Conservation (phyloP, 2,888 invertebrate species). For the Sminthurinus aureus region DNA sequence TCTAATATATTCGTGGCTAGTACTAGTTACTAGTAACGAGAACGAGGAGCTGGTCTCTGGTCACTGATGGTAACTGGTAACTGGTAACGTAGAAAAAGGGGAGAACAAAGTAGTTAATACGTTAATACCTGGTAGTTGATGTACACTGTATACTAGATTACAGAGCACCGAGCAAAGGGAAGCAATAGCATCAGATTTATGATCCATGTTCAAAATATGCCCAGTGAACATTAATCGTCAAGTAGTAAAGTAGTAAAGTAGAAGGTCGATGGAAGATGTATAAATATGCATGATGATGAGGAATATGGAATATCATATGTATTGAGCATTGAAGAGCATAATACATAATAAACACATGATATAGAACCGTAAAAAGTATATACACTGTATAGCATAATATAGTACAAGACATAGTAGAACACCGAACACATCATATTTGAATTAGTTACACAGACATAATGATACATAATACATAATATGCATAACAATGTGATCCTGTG, state of each 20-base stretch:
- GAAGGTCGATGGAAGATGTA: not conserved
- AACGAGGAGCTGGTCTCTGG: too few species aligned
- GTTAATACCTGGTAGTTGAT: not conserved
- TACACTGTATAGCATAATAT: too few species aligned
- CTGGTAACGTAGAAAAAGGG: too few species aligned
- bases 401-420: too few species aligned
- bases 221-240: slow-evolving; percentile 16
- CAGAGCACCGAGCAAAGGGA: not conserved
- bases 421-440: not conserved
- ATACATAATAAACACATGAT: too few species aligned
- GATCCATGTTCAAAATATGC: slow-evolving; percentile 21
- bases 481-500: too few species aligned
- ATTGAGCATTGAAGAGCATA: not conserved
- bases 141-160: not conserved
- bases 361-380: too few species aligned
- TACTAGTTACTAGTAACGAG: too few species aligned
- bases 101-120: not conserved
- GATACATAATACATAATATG: too few species aligned
- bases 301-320: not conserved
- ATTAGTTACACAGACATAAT: too few species aligned
- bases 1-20: not conserved
- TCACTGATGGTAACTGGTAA: too few species aligned
- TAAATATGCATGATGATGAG: not conserved
- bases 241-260: slow-evolving; percentile 20
- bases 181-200: not conserved